phyloP scores from a whole-genome alignment of 2,888 invertebrate genomes.

The Spisula subtruncata region DNA sequence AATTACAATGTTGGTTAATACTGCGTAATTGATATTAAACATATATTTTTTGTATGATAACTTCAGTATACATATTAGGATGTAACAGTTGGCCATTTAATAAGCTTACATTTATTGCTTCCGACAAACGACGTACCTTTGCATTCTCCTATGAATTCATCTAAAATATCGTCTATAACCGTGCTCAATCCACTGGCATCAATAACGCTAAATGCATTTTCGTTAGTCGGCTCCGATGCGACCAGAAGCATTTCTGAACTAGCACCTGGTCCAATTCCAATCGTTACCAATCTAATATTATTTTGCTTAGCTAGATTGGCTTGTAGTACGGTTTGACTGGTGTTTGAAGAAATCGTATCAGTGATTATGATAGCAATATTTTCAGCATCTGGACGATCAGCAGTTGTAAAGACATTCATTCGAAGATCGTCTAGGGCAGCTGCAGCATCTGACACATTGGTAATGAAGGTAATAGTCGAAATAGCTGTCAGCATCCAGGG shows the following conservation, averaged over 20 bases:
- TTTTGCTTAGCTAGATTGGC: neutral
- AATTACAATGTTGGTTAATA: too few relatives aligned
- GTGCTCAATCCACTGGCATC: neutral
- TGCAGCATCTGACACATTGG: constrained; percentile 9
- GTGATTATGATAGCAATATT: constrained; percentile 32
- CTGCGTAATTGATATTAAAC: too few relatives aligned
- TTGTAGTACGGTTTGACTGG: neutral
- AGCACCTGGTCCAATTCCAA: constrained; percentile 33
- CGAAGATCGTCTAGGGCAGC: neutral
- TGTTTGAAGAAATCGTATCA: neutral
- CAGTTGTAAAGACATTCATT: neutral
- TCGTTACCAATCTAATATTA: neutral
- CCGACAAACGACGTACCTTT: neutral
- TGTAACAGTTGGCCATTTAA: too few relatives aligned
- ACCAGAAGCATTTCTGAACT: neutral
- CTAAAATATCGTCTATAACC: neutral
- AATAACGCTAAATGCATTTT: constrained; percentile 5
- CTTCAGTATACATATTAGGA: too few relatives aligned
- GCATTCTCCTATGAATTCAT: constrained; percentile 20
- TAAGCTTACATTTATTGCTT: too few relatives aligned
- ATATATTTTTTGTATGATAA: too few relatives aligned
- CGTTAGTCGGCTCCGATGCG: constrained; percentile 11
- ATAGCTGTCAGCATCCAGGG: neutral
- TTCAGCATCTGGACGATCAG: constrained; percentile 15
- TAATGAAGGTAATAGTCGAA: neutral